Base-by-base conservation (phyloP, 2,113 vertebrate genomes). In the Eidolon helvum region DNA sequence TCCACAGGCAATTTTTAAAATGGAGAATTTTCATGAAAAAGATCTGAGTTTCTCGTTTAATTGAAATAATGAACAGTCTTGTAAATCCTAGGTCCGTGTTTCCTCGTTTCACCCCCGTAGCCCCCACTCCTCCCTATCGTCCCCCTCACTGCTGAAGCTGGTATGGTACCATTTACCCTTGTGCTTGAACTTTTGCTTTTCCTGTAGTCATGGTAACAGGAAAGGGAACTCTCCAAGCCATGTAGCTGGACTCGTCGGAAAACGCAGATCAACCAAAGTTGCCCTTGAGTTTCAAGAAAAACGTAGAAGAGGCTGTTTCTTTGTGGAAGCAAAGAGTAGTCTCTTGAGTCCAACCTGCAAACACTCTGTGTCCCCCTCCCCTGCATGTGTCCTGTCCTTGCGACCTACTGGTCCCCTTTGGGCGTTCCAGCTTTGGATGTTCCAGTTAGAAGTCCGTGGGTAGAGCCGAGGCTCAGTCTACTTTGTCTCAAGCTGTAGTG, bases 121-220 rank as follows among this genome's bases (percentile, higher is more conserved):
- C 48, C 85, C 18, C 28, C 80, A 57, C 53, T 40, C 4, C 12
- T 57, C 74, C 86, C 40, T 57, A 0, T 19, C 1, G 65, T 38
- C 1, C 16, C 43, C 15, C 65, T 48, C 2, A 0, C 50, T 7
- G 2, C 15, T 8, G 10, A 90, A 35, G 74, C n/a, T 50, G 28
- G 4, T 16, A 0, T 35, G 9, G 61, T 68, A 40, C 22, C 43
- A 11, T 84, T 43, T 55, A 33, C 26, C 57, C 21, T 77, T 11
- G 43, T 8, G 55, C 66, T 57, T 48, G 74, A 77, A 77, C 61
- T 69, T 87, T 7, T 12, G 79, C n/a, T n/a, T 40, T 95, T 79
- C 53, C 38, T 74, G 2, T 53, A 11, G 33, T 92, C 33, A 1
- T 33, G 11, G 72, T 38, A 9, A 65, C 77, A 88, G 50, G 61